Evolutionary conservation across 2,797 vertebrate species (phyloP).

Genomic region (Apogon talboti): DNA sequence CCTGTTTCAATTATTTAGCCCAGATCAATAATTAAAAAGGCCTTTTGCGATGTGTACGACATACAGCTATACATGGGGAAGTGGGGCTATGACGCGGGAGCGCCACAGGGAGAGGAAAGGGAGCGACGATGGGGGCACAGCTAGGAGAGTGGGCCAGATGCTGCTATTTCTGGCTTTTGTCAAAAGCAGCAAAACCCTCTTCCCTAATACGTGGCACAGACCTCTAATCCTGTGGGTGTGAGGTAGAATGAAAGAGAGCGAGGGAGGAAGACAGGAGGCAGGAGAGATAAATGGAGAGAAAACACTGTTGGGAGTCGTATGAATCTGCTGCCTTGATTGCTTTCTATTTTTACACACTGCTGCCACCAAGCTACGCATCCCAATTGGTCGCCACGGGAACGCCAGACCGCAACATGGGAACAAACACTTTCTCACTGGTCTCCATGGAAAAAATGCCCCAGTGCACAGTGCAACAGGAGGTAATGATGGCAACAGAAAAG

Average conservation of each 20-base stretch:
- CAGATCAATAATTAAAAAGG: constrained; percentile 72
- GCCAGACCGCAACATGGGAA: constrained; percentile 79
- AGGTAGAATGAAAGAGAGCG: constrained; percentile 75
- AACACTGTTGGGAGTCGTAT: constrained; percentile 81
- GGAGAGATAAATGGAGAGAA: constrained; percentile 78
- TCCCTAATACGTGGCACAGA: constrained; percentile 76
- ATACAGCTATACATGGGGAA: constrained; percentile 49
- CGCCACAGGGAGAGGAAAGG: constrained; percentile 45
- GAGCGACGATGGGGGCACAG: constrained; percentile 51
- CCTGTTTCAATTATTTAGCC: constrained; percentile 72
- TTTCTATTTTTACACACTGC: constrained; percentile 89
- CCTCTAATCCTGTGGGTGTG: constrained; percentile 81
- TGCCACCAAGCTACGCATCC: constrained; percentile 82
- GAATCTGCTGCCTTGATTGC: constrained; percentile 85
- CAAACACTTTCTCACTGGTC: constrained; percentile 77
- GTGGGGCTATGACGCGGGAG: constrained; percentile 59
- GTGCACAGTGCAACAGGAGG: constrained; percentile 69
- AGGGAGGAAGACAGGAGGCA: constrained; percentile 72
- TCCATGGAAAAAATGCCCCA: constrained; percentile 62
- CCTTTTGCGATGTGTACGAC: constrained; percentile 51
- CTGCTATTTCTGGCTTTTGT: constrained; percentile 81
- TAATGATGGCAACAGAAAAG: constrained; percentile 46
- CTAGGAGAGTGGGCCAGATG: constrained; percentile 72
- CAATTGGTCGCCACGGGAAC: constrained; percentile 86
- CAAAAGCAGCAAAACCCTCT: constrained; percentile 78